Evolutionary conservation across 1,140 invertebrate species (phyloP).

Genomic region (Brachionus manjavacas): DNA sequence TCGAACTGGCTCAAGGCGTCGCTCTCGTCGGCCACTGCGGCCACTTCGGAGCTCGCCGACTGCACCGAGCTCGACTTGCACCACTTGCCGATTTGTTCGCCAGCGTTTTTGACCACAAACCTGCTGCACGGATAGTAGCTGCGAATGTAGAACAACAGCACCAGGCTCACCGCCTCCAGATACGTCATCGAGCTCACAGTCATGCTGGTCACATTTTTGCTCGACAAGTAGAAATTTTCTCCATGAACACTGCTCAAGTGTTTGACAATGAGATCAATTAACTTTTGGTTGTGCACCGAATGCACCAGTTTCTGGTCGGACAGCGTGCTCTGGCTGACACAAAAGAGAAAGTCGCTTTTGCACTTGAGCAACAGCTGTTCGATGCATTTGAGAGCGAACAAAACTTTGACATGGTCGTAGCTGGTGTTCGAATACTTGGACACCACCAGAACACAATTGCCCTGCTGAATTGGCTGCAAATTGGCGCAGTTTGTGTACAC

Average conservation of each 20-base stretch:
- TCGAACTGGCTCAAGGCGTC: not conserved
- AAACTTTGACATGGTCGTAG: slow-evolving; percentile 11
- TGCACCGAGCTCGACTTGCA: not conserved
- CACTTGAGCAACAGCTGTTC: not conserved
- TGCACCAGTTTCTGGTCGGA: not conserved
- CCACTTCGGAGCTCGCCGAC: not conserved
- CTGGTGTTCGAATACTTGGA: not conserved
- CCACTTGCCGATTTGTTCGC: not conserved
- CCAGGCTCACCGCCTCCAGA: not conserved
- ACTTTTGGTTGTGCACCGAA: not conserved
- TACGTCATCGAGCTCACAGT: not conserved
- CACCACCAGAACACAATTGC: not conserved
- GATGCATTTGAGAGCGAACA: not conserved
- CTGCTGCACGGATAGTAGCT: slow-evolving; percentile 29
- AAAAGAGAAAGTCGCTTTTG: not conserved
- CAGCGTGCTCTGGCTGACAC: not conserved
- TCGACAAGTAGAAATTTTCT: slow-evolving; percentile 12
- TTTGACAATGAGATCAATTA: slow-evolving; percentile 7
- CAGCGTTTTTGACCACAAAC: not conserved
- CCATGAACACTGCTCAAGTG: slow-evolving; percentile 15
- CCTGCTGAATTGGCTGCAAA: slow-evolving; percentile 1
- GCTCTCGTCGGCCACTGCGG: not conserved
- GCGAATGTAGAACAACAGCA: slow-evolving; percentile 10
- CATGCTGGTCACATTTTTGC: not conserved
- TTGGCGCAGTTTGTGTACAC: slow-evolving; percentile 18